Base-by-base conservation (phyloP, 2,888 invertebrate species). In the Brassicogethes aeneus region DNA sequence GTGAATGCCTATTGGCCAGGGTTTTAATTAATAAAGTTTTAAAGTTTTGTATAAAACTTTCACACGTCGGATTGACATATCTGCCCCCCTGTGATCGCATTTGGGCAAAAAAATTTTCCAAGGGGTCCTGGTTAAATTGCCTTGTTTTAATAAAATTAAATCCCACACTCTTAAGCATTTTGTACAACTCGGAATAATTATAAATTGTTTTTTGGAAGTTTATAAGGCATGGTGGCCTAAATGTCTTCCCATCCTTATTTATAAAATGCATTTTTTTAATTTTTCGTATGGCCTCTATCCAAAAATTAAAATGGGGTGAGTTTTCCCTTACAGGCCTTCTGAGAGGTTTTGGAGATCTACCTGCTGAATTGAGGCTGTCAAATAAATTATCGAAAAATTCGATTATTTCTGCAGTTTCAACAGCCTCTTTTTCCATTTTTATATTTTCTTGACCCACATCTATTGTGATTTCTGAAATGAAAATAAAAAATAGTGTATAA, bases 121-220 rank as follows among this genome's bases (percentile, higher is more conserved):
- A 8, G 12, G 43, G 43, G 29, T 45, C 41, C 14, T 45, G 43
- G n/a, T n/a, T n/a, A n/a, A n/a, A n/a, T n/a, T n/a, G n/a, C n/a
- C n/a, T n/a, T n/a, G n/a, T n/a, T n/a, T n/a, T n/a, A n/a, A n/a
- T n/a, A n/a, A n/a, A n/a, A n/a, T n/a, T n/a, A n/a, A n/a, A n/a
- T n/a, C n/a, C n/a, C n/a, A n/a, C n/a, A n/a, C n/a, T n/a, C n/a
- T 34, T 34, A 16, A 34, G 15, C 3, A 15, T 12, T 3, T 15
- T 3, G n/a, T 13, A 34, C 15, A 34, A 13, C n/a, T 34, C n/a
- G 2, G n/a, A 12, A 34, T 16, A 34, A 13, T 34, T 34, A 13
- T 12, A 7, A 5, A 34, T 3, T 2, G 34, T 15, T 34, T 12
- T 34, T 15, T 8, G 10, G 17, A 34, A 34, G 17, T 34, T 34